Percentiles rank a stretch among this genome's conserved stretches.
phyloP scores from a whole-genome alignment of 2,797 vertebrate species.

The Capromys pilorides region DNA sequence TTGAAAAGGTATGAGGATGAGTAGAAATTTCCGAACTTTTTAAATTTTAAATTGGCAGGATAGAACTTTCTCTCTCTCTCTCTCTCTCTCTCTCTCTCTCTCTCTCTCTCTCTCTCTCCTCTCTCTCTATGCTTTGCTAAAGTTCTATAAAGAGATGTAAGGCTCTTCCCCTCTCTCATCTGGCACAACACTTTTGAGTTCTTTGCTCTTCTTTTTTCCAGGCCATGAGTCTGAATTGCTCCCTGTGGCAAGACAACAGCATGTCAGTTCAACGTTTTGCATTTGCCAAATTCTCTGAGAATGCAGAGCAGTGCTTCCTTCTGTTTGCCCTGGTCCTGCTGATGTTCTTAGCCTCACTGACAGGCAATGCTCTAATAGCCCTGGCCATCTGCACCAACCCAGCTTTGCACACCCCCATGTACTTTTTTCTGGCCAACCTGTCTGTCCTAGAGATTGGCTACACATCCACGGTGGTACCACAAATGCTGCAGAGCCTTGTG shows the following conservation, averaged over 20 bases:
- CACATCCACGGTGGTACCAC: constrained; percentile 49
- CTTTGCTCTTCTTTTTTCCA: background rate
- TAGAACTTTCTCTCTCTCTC: too few species aligned
- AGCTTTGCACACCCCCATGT: constrained; percentile 60
- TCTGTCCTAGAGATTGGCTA: constrained; percentile 72
- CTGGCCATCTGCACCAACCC: constrained; percentile 51
- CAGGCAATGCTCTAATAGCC: constrained; percentile 44
- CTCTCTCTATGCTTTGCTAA: background rate
- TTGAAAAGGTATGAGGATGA: background rate
- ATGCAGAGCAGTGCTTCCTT: constrained; percentile 31
- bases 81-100: background rate
- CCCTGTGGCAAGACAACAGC: constrained; percentile 52
- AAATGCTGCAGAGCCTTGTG: constrained; percentile 65
- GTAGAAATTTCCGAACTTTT: background rate
- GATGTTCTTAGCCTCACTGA: constrained; percentile 61
- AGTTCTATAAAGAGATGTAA: background rate
- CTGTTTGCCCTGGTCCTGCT: constrained; percentile 61
- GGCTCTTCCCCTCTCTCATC: background rate
- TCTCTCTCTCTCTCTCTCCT: background rate
- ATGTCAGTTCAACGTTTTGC: constrained; percentile 8
- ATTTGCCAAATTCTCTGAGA: constrained; percentile 65
- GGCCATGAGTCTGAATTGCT: constrained; percentile 63
- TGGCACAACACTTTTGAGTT: background rate
- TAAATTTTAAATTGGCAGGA: background rate
- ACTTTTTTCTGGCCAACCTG: constrained; percentile 71